Conservation (phyloP, 2,113 vertebrate species). For the Labeo rohita region DNA sequence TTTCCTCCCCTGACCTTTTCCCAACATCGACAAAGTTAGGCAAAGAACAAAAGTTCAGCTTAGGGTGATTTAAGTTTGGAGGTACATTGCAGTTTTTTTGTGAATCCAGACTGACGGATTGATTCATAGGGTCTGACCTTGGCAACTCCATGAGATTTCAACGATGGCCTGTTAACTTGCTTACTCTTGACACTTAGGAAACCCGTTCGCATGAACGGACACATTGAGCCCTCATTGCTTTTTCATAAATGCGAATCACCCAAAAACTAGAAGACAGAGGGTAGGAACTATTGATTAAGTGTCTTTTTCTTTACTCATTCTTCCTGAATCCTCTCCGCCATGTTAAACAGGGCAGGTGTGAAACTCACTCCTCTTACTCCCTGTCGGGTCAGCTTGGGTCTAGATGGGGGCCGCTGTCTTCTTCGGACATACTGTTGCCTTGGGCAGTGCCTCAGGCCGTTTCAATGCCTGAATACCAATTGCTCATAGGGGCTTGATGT, state of each 20-base stretch:
- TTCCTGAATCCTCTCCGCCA: neutral
- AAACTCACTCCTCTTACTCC: neutral
- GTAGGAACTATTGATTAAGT: slow-evolving; percentile 27
- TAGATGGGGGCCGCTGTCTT: neutral
- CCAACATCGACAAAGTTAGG: neutral
- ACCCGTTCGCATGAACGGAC: neutral
- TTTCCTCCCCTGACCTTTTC: neutral
- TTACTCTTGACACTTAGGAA: neutral
- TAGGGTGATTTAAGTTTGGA: neutral
- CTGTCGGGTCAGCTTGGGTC: slow-evolving; percentile 10
- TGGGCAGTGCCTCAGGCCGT: slow-evolving; percentile 39
- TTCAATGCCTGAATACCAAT: slow-evolving; percentile 6
- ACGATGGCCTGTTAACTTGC: neutral
- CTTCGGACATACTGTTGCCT: slow-evolving; percentile 27
- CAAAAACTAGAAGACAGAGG: neutral
- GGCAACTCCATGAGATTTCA: neutral
- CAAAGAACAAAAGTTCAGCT: neutral
- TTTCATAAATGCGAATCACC: slow-evolving; percentile 21
- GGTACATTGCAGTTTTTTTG: neutral
- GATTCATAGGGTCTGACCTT: neutral
- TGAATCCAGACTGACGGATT: neutral
- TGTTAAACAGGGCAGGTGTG: slow-evolving; percentile 21
- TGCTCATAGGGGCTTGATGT: slow-evolving; percentile 29
- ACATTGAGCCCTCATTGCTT: neutral
- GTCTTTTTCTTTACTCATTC: slow-evolving; percentile 34